Evolutionary conservation across 2,888 invertebrate species (phyloP).

Genomic region (Phanerotoma sp.): DNA sequence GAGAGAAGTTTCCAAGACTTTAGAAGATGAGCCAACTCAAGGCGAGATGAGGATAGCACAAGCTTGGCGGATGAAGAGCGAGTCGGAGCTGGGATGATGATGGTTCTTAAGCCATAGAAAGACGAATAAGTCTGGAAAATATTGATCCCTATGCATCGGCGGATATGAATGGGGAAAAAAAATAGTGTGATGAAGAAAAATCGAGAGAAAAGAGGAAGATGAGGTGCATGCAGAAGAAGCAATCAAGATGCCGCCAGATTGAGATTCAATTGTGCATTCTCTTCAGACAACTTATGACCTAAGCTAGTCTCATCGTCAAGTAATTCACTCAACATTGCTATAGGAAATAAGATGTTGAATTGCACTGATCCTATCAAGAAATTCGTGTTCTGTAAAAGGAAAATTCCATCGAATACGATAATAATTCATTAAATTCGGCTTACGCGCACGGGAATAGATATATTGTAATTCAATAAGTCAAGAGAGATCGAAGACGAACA

Average conservation of each 20-base stretch:
- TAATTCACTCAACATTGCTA: background rate
- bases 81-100: constrained; percentile 20
- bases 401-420: background rate
- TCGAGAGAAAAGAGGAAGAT: background rate
- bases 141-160: constrained; percentile 16
- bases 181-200: constrained; percentile 7
- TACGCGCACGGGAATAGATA: background rate
- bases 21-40: constrained; percentile 5
- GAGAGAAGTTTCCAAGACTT: constrained; percentile 4
- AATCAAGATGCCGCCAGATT: constrained; percentile 14
- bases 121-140: constrained; percentile 18
- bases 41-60: constrained; percentile 8
- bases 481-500: background rate
- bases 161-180: constrained; percentile 10
- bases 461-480: background rate
- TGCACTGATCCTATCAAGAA: background rate
- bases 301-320: constrained; percentile 3
- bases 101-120: constrained; percentile 13
- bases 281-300: background rate
- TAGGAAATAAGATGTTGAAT: constrained; percentile 9
- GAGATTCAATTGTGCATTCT: constrained; percentile 14
- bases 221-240: background rate
- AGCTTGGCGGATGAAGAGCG: constrained; percentile 13
- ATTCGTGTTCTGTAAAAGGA: background rate
- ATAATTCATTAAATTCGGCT: background rate